These are phyloP conservation scores for Catostomus latipinnis DNA, from an alignment of 2,797 vertebrate species.

Conservation along the genomic window DNA sequence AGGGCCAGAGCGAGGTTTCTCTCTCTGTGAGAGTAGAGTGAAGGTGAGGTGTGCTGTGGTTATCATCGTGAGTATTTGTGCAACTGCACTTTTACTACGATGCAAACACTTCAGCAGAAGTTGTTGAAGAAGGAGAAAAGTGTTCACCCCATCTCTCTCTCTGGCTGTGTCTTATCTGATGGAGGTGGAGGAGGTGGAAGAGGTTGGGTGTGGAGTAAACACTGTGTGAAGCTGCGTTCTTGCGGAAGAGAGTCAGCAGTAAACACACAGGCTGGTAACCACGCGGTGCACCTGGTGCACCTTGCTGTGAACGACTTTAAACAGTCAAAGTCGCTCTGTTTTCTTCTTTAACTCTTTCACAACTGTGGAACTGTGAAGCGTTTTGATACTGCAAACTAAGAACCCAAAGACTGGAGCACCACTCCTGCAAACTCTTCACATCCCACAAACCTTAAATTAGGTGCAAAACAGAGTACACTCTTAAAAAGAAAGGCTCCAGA, in stretches of 20 bases:
- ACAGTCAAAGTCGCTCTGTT: conserved; percentile 68
- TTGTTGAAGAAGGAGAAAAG: conserved; percentile 43
- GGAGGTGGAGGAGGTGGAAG: conserved; percentile 24
- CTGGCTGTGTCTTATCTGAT: conserved; percentile 69
- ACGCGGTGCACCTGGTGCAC: conserved; percentile 84
- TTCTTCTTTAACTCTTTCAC: conserved; percentile 76
- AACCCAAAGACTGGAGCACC: neutral
- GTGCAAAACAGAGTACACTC: too few relatives aligned
- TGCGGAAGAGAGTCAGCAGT: conserved; percentile 83
- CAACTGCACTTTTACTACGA: conserved; percentile 25
- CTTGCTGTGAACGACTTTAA: conserved; percentile 76
- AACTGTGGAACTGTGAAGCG: conserved; percentile 36
- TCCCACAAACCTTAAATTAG: too few relatives aligned
- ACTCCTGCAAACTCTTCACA: neutral
- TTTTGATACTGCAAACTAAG: conserved; percentile 6
- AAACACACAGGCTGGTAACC: conserved; percentile 84
- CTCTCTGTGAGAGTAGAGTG: conserved; percentile 39
- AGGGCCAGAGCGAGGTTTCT: conserved; percentile 26
- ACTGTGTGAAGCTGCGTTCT: conserved; percentile 62
- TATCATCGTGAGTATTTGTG: conserved; percentile 43
- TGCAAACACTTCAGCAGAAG: conserved; percentile 26
- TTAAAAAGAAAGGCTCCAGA: too few relatives aligned
- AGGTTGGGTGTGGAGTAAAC: conserved; percentile 54
- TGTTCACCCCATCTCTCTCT: conserved; percentile 66
- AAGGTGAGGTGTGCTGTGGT: conserved; percentile 55